A percentile compares a stretch with the other conserved stretches of the same genome.
These are phyloP conservation scores for Antennarius maculatus DNA, from an alignment of 2,797 vertebrate genomes.

Conservation along the genomic window DNA sequence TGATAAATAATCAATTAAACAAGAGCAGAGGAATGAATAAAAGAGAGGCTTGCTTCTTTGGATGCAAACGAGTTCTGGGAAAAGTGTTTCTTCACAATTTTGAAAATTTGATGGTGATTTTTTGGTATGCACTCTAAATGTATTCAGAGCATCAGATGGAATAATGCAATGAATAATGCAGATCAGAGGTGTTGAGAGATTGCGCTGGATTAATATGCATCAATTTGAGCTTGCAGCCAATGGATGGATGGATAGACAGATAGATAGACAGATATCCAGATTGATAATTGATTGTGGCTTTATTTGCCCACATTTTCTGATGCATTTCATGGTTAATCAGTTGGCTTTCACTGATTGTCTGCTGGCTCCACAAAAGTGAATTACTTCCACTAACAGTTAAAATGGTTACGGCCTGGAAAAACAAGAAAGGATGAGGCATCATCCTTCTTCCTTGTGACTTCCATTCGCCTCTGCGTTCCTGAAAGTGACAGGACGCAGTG, in stretches of 20 bases:
- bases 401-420: slow-evolving; percentile 52
- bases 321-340: slow-evolving; percentile 50
- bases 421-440: slow-evolving; percentile 51
- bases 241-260: slow-evolving; percentile 16
- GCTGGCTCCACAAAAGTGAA: slow-evolving; percentile 48
- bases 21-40: slow-evolving; percentile 73
- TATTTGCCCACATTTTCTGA: slow-evolving; percentile 29
- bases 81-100: slow-evolving; percentile 69
- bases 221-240: slow-evolving; percentile 21
- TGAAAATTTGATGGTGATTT: slow-evolving; percentile 71
- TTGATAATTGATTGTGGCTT: slow-evolving; percentile 20
- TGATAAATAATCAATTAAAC: slow-evolving; percentile 79
- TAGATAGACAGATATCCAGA: slow-evolving; percentile 2
- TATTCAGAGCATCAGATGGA: slow-evolving; percentile 58
- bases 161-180: slow-evolving; percentile 72
- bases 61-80: slow-evolving; percentile 69
- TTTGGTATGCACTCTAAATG: slow-evolving; percentile 47
- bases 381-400: slow-evolving; percentile 63
- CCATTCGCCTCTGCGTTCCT: slow-evolving; percentile 67
- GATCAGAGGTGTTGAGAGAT: slow-evolving; percentile 54
- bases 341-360: slow-evolving; percentile 38
- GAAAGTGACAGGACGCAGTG: slow-evolving; percentile 79
- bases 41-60: slow-evolving; percentile 69
- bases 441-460: slow-evolving; percentile 75
- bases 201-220: slow-evolving; percentile 53